These are phyloP conservation scores for Palloptera scutellata DNA, from an alignment of 2,888 invertebrate genomes.

Conservation along the genomic window DNA sequence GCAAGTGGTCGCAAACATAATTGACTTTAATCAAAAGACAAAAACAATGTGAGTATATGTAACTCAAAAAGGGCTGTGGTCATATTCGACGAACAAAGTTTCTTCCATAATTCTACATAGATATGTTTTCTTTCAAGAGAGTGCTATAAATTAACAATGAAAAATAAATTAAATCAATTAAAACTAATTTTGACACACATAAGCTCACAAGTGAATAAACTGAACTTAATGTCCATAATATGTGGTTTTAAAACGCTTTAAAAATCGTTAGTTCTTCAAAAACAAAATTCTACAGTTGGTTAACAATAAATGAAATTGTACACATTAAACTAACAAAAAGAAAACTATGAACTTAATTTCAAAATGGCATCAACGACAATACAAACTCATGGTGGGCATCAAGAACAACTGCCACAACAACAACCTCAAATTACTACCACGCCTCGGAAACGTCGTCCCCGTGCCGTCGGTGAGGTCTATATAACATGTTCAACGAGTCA, in stretches of 20 bases:
- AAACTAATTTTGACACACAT: background rate
- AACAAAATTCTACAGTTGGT: slow-evolving; percentile 5
- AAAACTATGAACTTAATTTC: slow-evolving; percentile 31
- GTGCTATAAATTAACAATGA: background rate
- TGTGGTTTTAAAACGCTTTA: background rate
- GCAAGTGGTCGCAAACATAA: too few species aligned
- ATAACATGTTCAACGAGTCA: slow-evolving; percentile 58
- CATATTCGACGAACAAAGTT: too few species aligned
- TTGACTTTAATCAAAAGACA: too few species aligned
- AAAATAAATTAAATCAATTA: background rate
- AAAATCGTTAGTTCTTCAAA: slow-evolving; percentile 1
- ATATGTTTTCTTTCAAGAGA: too few species aligned
- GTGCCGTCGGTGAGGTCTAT: slow-evolving; percentile 62
- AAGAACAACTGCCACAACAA: slow-evolving; percentile 36
- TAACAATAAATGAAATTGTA: slow-evolving; percentile 16
- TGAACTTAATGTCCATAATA: background rate
- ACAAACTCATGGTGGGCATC: slow-evolving; percentile 1
- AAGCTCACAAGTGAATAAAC: too few species aligned
- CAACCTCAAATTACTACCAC: slow-evolving; percentile 48
- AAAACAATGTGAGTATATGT: too few species aligned
- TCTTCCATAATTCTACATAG: too few species aligned
- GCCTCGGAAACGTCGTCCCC: slow-evolving; percentile 62
- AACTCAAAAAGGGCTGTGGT: too few species aligned
- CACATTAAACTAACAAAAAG: slow-evolving; percentile 2
- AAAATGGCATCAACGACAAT: slow-evolving; percentile 35